Conservation (phyloP, 2,888 invertebrate species). For the Dynastes maya region DNA sequence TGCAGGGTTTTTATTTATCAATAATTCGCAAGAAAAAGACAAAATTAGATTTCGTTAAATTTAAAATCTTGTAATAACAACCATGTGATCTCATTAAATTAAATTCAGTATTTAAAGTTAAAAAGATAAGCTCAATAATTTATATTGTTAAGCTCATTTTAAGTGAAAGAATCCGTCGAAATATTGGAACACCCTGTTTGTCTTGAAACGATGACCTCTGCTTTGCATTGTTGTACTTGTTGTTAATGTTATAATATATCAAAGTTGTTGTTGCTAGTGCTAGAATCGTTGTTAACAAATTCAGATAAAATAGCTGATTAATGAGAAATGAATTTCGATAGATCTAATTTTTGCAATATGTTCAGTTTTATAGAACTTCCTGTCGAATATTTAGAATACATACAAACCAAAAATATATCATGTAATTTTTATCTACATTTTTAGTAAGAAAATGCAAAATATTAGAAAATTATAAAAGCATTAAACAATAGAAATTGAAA, state of each 20-base stretch:
- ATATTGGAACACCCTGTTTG: not conserved
- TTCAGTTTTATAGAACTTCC: not conserved
- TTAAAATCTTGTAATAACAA: not conserved
- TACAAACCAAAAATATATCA: not conserved
- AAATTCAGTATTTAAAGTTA: not conserved
- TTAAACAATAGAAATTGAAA: not conserved
- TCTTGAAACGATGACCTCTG: constrained; percentile 56
- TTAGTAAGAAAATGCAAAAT: not conserved
- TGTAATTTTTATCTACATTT: not conserved
- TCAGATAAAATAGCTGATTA: constrained; percentile 60
- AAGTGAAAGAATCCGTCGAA: not conserved
- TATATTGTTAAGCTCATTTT: constrained; percentile 40
- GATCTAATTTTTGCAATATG: constrained; percentile 1
- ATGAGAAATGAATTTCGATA: constrained; percentile 32
- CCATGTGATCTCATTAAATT: not conserved
- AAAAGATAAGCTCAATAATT: constrained; percentile 37
- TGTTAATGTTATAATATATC: constrained; percentile 68
- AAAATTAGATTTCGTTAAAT: not conserved
- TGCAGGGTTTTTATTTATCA: constrained; percentile 12
- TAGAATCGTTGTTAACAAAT: constrained; percentile 69
- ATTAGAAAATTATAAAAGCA: not conserved
- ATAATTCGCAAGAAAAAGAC: constrained; percentile 3
- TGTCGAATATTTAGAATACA: not conserved
- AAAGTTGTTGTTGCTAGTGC: constrained; percentile 70
- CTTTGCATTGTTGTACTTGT: constrained; percentile 70